A percentile compares a stretch with the other conserved stretches of the same genome.
These are phyloP conservation scores for Habropoda laboriosa DNA, from an alignment of 1,140 invertebrate genomes.

Conservation along the genomic window DNA sequence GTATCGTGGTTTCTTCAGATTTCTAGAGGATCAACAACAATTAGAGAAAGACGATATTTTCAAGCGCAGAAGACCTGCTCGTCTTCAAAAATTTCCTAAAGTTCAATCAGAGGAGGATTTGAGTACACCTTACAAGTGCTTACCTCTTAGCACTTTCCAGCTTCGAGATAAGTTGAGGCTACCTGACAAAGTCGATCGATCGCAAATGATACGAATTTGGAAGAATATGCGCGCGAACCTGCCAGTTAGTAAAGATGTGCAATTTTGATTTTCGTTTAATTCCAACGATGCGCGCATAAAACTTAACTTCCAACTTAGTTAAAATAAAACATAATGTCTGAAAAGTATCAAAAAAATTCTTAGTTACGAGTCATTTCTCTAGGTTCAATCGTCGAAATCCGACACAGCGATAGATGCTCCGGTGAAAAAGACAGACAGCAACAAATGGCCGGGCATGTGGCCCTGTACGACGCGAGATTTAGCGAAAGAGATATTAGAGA, in stretches of 20 bases:
- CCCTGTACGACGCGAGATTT: constrained; percentile 63
- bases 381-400: constrained; percentile 6
- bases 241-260: constrained; percentile 41
- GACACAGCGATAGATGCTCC: neutral
- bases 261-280: too few species aligned
- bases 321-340: too few species aligned
- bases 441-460: constrained; percentile 62
- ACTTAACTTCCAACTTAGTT: too few species aligned
- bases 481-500: constrained; percentile 21
- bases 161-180: constrained; percentile 18
- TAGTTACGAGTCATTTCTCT: neutral
- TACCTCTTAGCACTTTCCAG: constrained; percentile 65
- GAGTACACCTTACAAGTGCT: constrained; percentile 41
- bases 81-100: constrained; percentile 48
- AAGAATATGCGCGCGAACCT: constrained; percentile 57
- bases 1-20: constrained; percentile 44
- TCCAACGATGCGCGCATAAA: too few species aligned
- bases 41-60: constrained; percentile 54
- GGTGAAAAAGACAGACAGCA: neutral
- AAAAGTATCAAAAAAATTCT: neutral
- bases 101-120: constrained; percentile 48
- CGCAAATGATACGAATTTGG: constrained; percentile 65
- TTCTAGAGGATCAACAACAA: constrained; percentile 52
- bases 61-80: constrained; percentile 42
- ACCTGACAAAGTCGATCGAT: constrained; percentile 45